phyloP scores from a whole-genome alignment of 2,797 vertebrate species.

The Pogonophryne albipinna region DNA sequence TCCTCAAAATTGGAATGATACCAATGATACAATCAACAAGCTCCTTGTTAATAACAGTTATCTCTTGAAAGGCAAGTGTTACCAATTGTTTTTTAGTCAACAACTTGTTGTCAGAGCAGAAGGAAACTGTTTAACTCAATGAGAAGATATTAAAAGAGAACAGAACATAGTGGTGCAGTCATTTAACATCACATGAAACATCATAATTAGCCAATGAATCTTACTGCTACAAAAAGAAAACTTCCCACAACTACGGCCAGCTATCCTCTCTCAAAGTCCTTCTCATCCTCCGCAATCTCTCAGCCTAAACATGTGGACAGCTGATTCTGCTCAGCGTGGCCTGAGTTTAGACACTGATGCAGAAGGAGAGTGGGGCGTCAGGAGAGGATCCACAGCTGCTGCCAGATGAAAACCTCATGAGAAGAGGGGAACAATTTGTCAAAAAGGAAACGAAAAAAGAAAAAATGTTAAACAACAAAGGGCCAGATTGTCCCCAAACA shows the following conservation, averaged over 20 bases:
- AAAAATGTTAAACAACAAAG: neutral
- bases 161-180: neutral
- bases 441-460: neutral
- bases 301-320: conserved; percentile 62
- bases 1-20: no score
- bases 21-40: no score
- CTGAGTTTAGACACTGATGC: conserved; percentile 57
- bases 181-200: conserved; percentile 3
- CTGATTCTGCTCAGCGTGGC: conserved; percentile 62
- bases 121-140: neutral
- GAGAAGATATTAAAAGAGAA: neutral
- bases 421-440: neutral
- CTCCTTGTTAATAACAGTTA: no score
- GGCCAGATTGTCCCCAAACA: neutral
- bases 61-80: no score
- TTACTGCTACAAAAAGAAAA: neutral
- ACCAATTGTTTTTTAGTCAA: neutral
- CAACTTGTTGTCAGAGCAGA: neutral
- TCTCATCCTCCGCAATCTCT: conserved; percentile 49
- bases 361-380: conserved; percentile 37
- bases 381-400: conserved; percentile 69
- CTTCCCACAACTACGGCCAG: neutral
- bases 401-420: neutral
- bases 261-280: conserved; percentile 23
- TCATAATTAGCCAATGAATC: conserved; percentile 1